Percentiles rank a stretch among this genome's conserved stretches.
These are phyloP conservation scores for Solea solea DNA, from an alignment of 2,113 vertebrate genomes.

Conservation along the genomic window DNA sequence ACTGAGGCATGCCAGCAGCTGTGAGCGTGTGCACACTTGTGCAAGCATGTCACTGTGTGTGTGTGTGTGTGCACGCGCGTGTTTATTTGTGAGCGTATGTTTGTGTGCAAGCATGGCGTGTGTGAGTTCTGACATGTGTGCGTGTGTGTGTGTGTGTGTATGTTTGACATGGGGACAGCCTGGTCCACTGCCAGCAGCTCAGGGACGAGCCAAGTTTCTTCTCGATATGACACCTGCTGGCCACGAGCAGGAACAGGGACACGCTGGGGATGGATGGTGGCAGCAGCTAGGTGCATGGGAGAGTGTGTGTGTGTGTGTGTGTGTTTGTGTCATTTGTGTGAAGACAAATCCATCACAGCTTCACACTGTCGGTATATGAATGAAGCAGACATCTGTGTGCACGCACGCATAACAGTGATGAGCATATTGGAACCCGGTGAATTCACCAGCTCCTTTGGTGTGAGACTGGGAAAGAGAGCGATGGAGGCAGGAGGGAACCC, in stretches of 20 bases:
- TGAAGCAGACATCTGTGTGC: slow-evolving; percentile 51
- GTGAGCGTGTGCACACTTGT: slow-evolving; percentile 15
- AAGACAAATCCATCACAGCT: slow-evolving; percentile 70
- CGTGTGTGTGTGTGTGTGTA: slow-evolving; percentile 47
- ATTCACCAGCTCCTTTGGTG: slow-evolving; percentile 40
- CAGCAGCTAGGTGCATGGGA: slow-evolving; percentile 28
- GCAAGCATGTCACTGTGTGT: neutral
- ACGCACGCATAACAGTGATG: slow-evolving; percentile 28
- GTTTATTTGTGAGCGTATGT: neutral
- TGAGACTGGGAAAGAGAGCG: slow-evolving; percentile 18
- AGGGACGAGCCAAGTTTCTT: slow-evolving; percentile 59
- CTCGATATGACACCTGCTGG: slow-evolving; percentile 77
- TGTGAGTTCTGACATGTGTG: slow-evolving; percentile 10
- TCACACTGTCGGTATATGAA: slow-evolving; percentile 57
- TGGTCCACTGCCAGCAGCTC: slow-evolving; percentile 61
- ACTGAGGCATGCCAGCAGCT: slow-evolving; percentile 66
- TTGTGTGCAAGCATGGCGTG: slow-evolving; percentile 3
- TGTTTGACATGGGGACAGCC: slow-evolving; percentile 58
- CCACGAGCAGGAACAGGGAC: slow-evolving; percentile 54
- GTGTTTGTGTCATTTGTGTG: slow-evolving; percentile 42
- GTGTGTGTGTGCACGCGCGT: slow-evolving; percentile 18
- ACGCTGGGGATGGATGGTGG: slow-evolving; percentile 56
- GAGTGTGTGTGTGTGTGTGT: slow-evolving; percentile 21
- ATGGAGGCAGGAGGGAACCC: slow-evolving; percentile 28
- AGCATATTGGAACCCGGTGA: slow-evolving; percentile 35